phyloP scores from a whole-genome alignment of 2,797 vertebrate species.

The Crax fasciolata region DNA sequence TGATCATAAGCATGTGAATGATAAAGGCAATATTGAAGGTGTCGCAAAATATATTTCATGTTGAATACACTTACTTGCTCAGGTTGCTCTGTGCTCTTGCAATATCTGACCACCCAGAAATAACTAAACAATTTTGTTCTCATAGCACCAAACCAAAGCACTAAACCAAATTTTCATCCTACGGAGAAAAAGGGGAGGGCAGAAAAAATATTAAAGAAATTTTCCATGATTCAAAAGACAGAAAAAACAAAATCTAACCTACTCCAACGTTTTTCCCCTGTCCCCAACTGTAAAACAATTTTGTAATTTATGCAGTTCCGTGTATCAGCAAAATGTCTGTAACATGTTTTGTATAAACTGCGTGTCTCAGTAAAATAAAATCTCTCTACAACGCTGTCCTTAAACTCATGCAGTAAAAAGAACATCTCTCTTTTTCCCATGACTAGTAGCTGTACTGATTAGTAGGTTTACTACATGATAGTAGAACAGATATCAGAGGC shows the following conservation, averaged over 20 bases:
- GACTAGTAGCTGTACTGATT: background rate
- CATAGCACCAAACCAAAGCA: background rate
- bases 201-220: background rate
- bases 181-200: background rate
- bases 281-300: background rate
- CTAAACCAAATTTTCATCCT: background rate
- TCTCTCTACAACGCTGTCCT: background rate
- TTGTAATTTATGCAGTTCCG: background rate
- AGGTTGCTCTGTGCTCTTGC: background rate
- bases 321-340: background rate
- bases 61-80: conserved; percentile 2
- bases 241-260: background rate
- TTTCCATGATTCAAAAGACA: background rate
- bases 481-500: background rate
- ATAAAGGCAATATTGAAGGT: background rate
- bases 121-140: background rate
- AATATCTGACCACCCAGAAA: background rate
- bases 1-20: background rate
- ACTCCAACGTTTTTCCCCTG: background rate
- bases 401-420: background rate
- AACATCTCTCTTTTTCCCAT: background rate
- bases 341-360: background rate
- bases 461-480: background rate
- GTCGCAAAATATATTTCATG: background rate
- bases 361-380: background rate